Conservation (phyloP, 2,888 invertebrate species). For the Leptogaster cylindrica region DNA sequence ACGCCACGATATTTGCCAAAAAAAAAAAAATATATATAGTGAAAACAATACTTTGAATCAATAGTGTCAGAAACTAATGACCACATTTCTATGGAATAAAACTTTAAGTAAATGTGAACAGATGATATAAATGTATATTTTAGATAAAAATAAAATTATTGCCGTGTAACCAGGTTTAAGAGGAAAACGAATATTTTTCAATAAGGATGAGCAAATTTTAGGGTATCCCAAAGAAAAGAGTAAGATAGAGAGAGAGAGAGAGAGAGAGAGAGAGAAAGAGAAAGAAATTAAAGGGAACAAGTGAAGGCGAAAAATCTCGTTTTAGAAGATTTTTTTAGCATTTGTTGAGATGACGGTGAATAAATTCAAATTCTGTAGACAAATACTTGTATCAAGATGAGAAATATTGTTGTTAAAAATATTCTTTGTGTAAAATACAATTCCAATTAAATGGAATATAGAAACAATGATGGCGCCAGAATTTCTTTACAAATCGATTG, state of each 20-base stretch:
- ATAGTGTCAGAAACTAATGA: conserved; percentile 10
- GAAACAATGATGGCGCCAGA: conserved; percentile 16
- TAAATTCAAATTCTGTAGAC: conserved; percentile 27
- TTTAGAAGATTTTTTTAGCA: conserved; percentile 44
- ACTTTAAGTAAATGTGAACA: background rate
- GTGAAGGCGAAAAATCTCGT: conserved; percentile 41
- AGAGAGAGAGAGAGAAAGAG: background rate
- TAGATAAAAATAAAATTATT: conserved; percentile 34
- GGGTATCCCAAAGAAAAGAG: too few relatives aligned
- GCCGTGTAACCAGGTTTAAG: conserved; percentile 1
- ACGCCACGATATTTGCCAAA: conserved; percentile 18
- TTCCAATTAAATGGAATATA: conserved; percentile 35
- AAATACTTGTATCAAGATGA: conserved; percentile 41
- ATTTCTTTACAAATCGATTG: too few relatives aligned
- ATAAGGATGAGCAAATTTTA: background rate
- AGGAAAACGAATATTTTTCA: conserved; percentile 26
- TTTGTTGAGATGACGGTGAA: conserved; percentile 8
- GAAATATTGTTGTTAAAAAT: conserved; percentile 38
- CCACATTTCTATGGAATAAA: conserved; percentile 31
- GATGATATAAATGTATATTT: conserved; percentile 28
- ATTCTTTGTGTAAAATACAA: conserved; percentile 39
- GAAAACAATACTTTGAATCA: background rate
- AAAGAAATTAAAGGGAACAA: background rate
- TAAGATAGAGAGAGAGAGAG: too few relatives aligned
- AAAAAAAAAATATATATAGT: background rate